Conservation (phyloP, 2,888 invertebrate genomes). For the Scaptomyza caliginosa region DNA sequence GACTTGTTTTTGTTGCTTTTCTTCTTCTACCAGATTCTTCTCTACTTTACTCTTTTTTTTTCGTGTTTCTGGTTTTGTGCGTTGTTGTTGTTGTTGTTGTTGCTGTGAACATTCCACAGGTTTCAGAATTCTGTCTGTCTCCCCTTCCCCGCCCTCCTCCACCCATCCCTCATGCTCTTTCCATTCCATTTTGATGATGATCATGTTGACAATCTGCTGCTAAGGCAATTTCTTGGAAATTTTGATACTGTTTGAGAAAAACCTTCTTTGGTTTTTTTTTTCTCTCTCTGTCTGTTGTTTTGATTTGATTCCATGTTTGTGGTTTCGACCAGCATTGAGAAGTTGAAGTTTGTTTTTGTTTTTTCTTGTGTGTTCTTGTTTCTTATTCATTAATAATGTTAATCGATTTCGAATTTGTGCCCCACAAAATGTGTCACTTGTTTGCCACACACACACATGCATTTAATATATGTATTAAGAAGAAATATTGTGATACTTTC, state of each 20-base stretch:
- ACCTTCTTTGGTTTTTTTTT: constrained; percentile 23
- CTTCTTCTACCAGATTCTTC: not conserved
- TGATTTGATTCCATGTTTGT: constrained; percentile 25
- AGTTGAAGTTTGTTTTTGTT: not conserved
- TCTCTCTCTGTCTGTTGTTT: constrained; percentile 29
- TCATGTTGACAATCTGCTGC: constrained; percentile 78
- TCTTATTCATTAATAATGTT: constrained; percentile 76
- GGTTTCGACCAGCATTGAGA: constrained; percentile 10
- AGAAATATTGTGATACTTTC: too few relatives aligned
- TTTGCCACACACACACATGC: constrained; percentile 11
- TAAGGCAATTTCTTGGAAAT: constrained; percentile 44
- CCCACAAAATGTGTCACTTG: constrained; percentile 21
- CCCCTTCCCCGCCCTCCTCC: not conserved
- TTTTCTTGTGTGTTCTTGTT: not conserved
- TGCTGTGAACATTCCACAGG: constrained; percentile 62
- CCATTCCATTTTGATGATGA: constrained; percentile 57
- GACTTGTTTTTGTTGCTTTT: constrained; percentile 30
- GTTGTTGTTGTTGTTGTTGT: constrained; percentile 26
- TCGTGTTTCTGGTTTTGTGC: constrained; percentile 16
- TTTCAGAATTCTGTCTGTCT: constrained; percentile 30
- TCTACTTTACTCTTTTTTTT: constrained; percentile 2
- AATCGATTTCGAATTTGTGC: constrained; percentile 51
- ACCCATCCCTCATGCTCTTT: not conserved
- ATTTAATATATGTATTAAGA: not conserved
- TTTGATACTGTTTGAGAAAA: constrained; percentile 55